Conservation (phyloP, 2,797 vertebrate genomes). For the Merluccius polli region DNA sequence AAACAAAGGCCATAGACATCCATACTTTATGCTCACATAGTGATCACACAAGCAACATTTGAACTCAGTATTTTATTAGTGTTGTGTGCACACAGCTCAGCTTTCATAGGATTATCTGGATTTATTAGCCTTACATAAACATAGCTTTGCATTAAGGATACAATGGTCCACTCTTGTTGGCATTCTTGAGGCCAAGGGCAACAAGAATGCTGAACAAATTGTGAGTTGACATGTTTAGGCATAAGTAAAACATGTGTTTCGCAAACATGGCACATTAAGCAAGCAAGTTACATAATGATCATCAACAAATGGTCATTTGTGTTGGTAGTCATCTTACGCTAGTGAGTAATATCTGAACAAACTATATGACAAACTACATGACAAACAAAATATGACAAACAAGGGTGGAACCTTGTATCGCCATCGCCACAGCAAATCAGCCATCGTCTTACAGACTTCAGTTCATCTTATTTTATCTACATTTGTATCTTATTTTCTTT, state of each 20-base stretch:
- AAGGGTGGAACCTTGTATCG: slow-evolving; percentile 38
- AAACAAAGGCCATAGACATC: background rate
- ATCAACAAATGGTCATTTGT: too few relatives aligned
- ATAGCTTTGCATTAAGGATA: slow-evolving; percentile 35
- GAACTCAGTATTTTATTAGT: background rate
- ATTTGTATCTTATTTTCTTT: background rate
- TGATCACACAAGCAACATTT: slow-evolving; percentile 8
- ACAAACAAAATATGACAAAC: too few relatives aligned
- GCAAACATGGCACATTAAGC: slow-evolving; percentile 9
- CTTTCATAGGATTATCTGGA: slow-evolving; percentile 52
- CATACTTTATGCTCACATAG: background rate
- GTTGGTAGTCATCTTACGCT: slow-evolving; percentile 12
- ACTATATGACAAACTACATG: too few relatives aligned
- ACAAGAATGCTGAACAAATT: slow-evolving; percentile 26
- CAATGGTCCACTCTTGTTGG: slow-evolving; percentile 25
- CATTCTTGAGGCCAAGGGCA: background rate
- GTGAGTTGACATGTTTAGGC: slow-evolving; percentile 16
- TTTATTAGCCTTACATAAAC: slow-evolving; percentile 52
- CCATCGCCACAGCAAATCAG: slow-evolving; percentile 8
- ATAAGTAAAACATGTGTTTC: slow-evolving; percentile 12
- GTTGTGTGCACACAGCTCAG: slow-evolving; percentile 25
- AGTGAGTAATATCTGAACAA: slow-evolving; percentile 16
- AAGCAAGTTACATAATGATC: slow-evolving; percentile 5
- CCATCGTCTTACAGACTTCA: background rate
- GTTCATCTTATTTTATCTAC: background rate